Percentiles rank a stretch among this genome's conserved stretches.
phyloP scores from a whole-genome alignment of 92 coral and sea anemone genomes.

The Blastomussa wellsi region DNA sequence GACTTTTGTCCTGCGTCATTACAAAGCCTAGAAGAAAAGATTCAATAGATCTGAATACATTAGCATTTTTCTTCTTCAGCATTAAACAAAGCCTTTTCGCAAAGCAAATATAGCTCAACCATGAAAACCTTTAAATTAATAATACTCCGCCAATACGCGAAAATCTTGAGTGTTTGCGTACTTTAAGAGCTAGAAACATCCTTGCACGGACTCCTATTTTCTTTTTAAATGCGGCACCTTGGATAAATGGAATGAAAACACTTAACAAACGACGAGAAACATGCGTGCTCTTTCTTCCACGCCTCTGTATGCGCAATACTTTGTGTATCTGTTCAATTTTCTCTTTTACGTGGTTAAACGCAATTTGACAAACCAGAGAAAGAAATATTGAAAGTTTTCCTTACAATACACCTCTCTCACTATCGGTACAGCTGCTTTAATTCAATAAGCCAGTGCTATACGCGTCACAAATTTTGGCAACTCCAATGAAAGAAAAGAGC shows the following conservation, averaged over 20 bases:
- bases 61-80: background rate
- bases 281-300: background rate
- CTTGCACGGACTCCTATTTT: background rate
- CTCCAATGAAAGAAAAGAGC: constrained; percentile 4
- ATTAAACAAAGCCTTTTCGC: background rate
- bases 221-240: background rate
- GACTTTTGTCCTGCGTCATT: background rate
- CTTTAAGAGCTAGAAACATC: background rate
- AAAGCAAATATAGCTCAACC: background rate
- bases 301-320: background rate
- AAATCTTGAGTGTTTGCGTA: background rate
- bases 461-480: constrained; percentile 11
- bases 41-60: background rate
- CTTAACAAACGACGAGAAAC: background rate
- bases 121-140: background rate
- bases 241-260: background rate
- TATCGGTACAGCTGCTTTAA: constrained; percentile 12
- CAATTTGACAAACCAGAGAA: background rate
- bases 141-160: background rate
- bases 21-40: background rate
- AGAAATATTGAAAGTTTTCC: background rate
- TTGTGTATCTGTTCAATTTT: background rate
- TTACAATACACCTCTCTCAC: background rate
- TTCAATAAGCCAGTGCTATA: constrained; percentile 16
- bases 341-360: background rate